These are phyloP conservation scores for Melolontha melolontha DNA, from an alignment of 2,888 invertebrate species.

Conservation along the genomic window DNA sequence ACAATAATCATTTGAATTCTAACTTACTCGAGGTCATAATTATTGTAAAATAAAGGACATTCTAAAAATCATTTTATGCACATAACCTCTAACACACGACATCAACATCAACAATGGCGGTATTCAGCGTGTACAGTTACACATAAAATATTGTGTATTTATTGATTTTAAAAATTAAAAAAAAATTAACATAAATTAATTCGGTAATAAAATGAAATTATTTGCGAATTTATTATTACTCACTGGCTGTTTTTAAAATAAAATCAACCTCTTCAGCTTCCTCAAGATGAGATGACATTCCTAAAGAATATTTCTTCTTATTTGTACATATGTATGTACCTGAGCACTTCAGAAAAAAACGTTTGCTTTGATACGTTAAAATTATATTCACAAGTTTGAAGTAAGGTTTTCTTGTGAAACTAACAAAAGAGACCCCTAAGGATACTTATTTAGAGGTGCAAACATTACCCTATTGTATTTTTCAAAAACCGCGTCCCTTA, in stretches of 20 bases:
- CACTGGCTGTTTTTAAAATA: constrained; percentile 63
- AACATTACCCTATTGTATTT: neutral
- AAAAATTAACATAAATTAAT: constrained; percentile 19
- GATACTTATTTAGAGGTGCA: neutral
- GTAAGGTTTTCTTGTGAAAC: neutral
- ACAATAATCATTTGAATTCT: neutral
- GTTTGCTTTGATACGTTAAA: constrained; percentile 28
- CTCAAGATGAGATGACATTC: constrained; percentile 56
- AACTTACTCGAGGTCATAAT: constrained; percentile 30
- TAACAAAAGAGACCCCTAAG: neutral
- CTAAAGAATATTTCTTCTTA: constrained; percentile 40
- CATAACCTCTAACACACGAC: constrained; percentile 41
- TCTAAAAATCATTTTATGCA: constrained; percentile 27
- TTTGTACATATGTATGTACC: constrained; percentile 2
- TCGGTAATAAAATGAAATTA: too few species aligned
- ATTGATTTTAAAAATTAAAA: constrained; percentile 46
- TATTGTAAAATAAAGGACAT: constrained; percentile 2
- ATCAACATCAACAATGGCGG: constrained; percentile 44
- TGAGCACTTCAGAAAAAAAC: constrained; percentile 18
- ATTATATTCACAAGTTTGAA: constrained; percentile 30
- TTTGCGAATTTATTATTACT: constrained; percentile 49
- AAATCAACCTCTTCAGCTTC: constrained; percentile 62
- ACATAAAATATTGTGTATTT: constrained; percentile 44
- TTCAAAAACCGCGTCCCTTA: neutral
- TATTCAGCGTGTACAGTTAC: constrained; percentile 44